Conservation (phyloP, 2,888 invertebrate genomes). For the Sipunculus nudus region DNA sequence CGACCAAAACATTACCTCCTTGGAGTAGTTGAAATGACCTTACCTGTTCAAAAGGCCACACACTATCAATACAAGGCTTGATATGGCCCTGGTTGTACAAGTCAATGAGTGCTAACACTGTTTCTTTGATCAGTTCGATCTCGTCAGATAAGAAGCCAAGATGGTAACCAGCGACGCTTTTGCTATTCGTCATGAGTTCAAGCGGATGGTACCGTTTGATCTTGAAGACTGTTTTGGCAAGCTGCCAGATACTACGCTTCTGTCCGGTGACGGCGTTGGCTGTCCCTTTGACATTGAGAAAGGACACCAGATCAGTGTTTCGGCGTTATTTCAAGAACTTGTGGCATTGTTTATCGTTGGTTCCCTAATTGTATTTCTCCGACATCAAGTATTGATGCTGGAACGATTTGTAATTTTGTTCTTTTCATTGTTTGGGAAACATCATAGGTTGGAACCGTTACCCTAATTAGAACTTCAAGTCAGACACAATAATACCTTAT, state of each 20-base stretch:
- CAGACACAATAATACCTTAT: too few relatives aligned
- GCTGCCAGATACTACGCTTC: constrained; percentile 22
- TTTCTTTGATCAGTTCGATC: constrained; percentile 67
- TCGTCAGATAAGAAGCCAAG: constrained; percentile 73
- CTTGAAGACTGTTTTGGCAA: constrained; percentile 54
- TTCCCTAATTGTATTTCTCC: too few relatives aligned
- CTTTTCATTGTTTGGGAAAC: too few relatives aligned
- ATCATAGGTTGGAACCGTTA: too few relatives aligned
- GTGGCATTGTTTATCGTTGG: too few relatives aligned
- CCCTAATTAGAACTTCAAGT: too few relatives aligned
- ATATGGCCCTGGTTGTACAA: constrained; percentile 80
- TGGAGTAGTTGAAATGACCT: too few relatives aligned
- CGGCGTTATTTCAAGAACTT: too few relatives aligned
- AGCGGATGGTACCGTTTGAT: constrained; percentile 60
- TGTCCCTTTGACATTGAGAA: constrained; percentile 28
- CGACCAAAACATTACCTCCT: too few relatives aligned
- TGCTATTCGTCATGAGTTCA: constrained; percentile 66
- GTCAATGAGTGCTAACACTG: constrained; percentile 76
- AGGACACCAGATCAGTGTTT: too few relatives aligned
- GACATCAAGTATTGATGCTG: too few relatives aligned
- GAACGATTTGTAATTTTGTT: too few relatives aligned
- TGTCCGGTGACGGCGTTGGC: constrained; percentile 30
- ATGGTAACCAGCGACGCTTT: constrained; percentile 74
- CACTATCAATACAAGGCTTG: constrained; percentile 81
- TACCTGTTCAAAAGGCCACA: constrained; percentile 85